Conservation (phyloP, 2,797 vertebrate species). For the Pangasius larnaudii region DNA sequence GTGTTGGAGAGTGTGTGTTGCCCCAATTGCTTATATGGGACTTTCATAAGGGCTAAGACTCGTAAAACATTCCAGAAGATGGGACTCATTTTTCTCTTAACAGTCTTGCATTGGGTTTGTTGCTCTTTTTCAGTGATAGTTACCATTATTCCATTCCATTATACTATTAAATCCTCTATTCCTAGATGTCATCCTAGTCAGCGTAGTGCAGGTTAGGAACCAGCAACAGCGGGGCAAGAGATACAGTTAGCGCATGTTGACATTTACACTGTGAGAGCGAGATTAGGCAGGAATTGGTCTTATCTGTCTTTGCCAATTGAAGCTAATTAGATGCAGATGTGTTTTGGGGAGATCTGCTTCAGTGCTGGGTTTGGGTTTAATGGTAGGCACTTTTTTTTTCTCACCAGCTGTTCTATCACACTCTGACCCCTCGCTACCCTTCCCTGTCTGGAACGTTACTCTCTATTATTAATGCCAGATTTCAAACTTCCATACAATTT, state of each 20-base stretch:
- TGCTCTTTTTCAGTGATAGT: background rate
- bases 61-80: background rate
- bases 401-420: background rate
- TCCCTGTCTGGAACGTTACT: slow-evolving; percentile 2
- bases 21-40: background rate
- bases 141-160: too few relatives aligned
- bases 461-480: slow-evolving; percentile 54
- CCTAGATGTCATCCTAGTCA: slow-evolving; percentile 11
- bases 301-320: slow-evolving; percentile 44
- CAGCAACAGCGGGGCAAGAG: background rate
- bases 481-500: slow-evolving; percentile 11
- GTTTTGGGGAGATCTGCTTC: slow-evolving; percentile 34
- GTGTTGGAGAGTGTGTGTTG: background rate
- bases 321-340: slow-evolving; percentile 54
- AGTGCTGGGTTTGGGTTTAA: slow-evolving; percentile 3
- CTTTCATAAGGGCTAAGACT: background rate
- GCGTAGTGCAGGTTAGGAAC: background rate
- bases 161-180: background rate
- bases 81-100: background rate
- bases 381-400: background rate
- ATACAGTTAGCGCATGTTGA: slow-evolving; percentile 21
- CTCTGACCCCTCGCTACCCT: slow-evolving; percentile 39
- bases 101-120: background rate
- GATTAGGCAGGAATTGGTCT: slow-evolving; percentile 53
- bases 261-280: slow-evolving; percentile 47